Conservation (phyloP, 2,888 invertebrate species). For the Tuta absoluta region DNA sequence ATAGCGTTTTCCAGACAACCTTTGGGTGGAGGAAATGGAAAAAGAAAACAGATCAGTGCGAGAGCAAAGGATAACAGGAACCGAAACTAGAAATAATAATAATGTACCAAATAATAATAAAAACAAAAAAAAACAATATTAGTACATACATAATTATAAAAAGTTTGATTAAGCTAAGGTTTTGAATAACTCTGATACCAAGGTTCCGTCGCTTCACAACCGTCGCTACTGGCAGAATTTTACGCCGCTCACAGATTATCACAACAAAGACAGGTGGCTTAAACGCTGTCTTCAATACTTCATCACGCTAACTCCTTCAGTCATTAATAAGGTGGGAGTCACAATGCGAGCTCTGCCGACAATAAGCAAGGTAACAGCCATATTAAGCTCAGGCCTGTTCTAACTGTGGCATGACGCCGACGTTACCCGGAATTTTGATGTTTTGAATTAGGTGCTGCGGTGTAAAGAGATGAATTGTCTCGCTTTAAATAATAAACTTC, state of each 20-base stretch:
- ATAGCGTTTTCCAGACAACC: too few relatives aligned
- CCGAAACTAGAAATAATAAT: too few relatives aligned
- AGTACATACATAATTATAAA: too few relatives aligned
- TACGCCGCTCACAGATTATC: not conserved
- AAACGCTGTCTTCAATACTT: conserved; percentile 26
- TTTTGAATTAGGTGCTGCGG: conserved; percentile 4
- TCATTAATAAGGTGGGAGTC: conserved; percentile 45
- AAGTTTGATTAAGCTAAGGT: not conserved
- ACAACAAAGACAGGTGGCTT: conserved; percentile 1
- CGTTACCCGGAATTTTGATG: not conserved
- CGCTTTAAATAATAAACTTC: not conserved
- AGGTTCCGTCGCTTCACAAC: too few relatives aligned
- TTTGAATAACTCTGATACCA: not conserved
- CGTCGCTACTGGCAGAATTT: not conserved
- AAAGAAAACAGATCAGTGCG: too few relatives aligned
- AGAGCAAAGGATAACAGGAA: too few relatives aligned
- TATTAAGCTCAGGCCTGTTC: conserved; percentile 12
- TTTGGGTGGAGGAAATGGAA: too few relatives aligned
- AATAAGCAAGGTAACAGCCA: conserved; percentile 32
- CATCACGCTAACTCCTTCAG: conserved; percentile 15
- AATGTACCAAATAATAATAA: too few relatives aligned
- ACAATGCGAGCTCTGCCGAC: conserved; percentile 36
- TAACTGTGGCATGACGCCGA: not conserved
- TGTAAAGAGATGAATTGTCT: not conserved
- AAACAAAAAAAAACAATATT: too few relatives aligned